Evolutionary conservation across 30 jellyfish, hydroid and myxozoan species (phyloP), one percentile per base, ranked within the genome.

Genomic region (Clytia hemisphaerica): DNA sequence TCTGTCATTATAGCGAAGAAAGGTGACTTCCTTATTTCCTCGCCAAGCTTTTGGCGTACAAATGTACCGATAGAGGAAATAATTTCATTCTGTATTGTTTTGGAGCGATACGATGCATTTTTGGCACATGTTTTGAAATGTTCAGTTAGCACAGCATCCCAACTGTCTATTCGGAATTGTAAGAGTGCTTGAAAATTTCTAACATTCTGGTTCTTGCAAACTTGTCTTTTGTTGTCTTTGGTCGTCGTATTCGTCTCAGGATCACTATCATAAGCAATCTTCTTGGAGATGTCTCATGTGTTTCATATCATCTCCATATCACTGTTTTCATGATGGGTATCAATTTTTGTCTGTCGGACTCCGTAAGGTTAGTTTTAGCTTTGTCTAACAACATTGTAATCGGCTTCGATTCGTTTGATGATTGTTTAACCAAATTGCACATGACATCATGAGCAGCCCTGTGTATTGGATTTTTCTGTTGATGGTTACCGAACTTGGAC

Each of bases 131-230:
- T 33, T 12, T 19, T 24, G 22, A 45, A 7, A 50, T 67, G 84
- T 28, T 59, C 30, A 16, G 60, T 63, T 28, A 75, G 50, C 6
- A 66, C 15, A 3, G 28, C 59, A 14, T 57, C 22, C 7, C 75
- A 77, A 35, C 72, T 55, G 31, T 26, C 22, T 10, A n/a, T 4
- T 22, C 70, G 61, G 50, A 30, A 55, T 15, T 32, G 26, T 4
- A 78, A 71, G 30, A 78, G 45, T 24, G 51, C 92, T 32, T 66
- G 83, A 44, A 78, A 49, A 55, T 67, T 78, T 15, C 92, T 78
- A 0, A 72, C 48, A 60, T 68, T 78, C 28, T 55, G 67, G 2
- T 16, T 33, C n/a, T n/a, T n/a, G n/a, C n/a, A n/a, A n/a, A n/a
- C n/a, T n/a, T n/a, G n/a, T n/a, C n/a, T n/a, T n/a, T n/a, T n/a